Percentiles rank a stretch among this genome's conserved stretches.
Evolutionary conservation across 1,140 invertebrate genomes (phyloP).

Genomic region (Portunus trituberculatus): DNA sequence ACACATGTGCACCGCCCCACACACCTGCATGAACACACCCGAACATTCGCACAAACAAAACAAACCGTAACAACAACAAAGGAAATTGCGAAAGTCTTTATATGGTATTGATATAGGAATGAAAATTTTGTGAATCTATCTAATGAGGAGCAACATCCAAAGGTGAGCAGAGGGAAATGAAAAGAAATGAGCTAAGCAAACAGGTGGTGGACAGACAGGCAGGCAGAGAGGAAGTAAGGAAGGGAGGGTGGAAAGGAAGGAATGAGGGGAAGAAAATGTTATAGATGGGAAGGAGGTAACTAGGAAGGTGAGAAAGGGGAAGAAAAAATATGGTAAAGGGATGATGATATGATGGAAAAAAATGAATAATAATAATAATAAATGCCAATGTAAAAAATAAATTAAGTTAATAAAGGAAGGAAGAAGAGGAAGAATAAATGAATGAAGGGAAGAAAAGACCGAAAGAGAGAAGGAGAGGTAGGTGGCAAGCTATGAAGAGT

Average conservation of each 20-base stretch:
- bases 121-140: background rate
- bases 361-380: too few species aligned
- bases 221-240: background rate
- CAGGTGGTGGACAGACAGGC: background rate
- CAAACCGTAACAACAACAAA: too few species aligned
- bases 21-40: too few species aligned
- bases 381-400: too few species aligned
- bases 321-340: background rate
- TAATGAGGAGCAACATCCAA: background rate
- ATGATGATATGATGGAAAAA: background rate
- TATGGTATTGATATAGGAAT: too few species aligned
- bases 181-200: constrained; percentile 5
- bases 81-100: too few species aligned
- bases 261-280: background rate
- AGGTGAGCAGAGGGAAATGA: background rate
- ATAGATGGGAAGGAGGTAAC: background rate
- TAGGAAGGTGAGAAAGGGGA: background rate
- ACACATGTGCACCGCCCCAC: too few species aligned
- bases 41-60: too few species aligned
- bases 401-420: background rate
- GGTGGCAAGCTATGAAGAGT: background rate
- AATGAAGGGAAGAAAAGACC: background rate
- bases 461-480: background rate
- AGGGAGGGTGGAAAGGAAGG: background rate
- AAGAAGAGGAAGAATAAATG: background rate